Percentiles rank a stretch among this genome's conserved stretches.
Conservation (phyloP, 1,140 invertebrate species). For the Eueides isabella region DNA sequence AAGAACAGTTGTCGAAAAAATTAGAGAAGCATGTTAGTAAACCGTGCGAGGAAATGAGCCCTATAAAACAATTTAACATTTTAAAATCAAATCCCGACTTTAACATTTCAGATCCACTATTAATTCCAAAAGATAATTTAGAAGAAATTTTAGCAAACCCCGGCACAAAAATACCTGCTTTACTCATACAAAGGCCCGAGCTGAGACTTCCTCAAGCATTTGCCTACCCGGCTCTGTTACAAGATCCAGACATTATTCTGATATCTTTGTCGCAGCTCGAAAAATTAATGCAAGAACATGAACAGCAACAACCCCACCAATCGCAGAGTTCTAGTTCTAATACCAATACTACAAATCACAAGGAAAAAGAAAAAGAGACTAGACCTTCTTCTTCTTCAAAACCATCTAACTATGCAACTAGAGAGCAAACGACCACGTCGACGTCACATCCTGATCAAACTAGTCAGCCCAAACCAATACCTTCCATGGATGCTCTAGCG, state of each 20-base stretch:
- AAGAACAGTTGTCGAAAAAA: conserved; percentile 63
- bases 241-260: conserved; percentile 90
- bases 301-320: conserved; percentile 22
- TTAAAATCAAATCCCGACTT: conserved; percentile 87
- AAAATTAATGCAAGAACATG: conserved; percentile 85
- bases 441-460: conserved; percentile 59
- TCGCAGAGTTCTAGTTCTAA: conserved; percentile 50
- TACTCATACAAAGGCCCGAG: conserved; percentile 87
- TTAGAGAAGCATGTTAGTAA: conserved; percentile 51
- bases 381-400: conserved; percentile 74
- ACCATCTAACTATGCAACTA: conserved; percentile 44
- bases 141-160: conserved; percentile 88
- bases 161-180: conserved; percentile 88
- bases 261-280: conserved; percentile 90
- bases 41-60: conserved; percentile 83
- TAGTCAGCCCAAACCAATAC: conserved; percentile 62
- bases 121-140: conserved; percentile 89
- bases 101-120: conserved; percentile 89
- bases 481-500: conserved; percentile 78
- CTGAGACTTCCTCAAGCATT: conserved; percentile 87
- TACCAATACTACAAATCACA: conserved; percentile 53
- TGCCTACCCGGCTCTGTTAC: conserved; percentile 86
- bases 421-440: conserved; percentile 47
- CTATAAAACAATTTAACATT: conserved; percentile 87
- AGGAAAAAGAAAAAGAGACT: conserved; percentile 54